These are phyloP conservation scores for Eupithecia inturbata DNA, from an alignment of 2,888 invertebrate genomes.

Conservation along the genomic window DNA sequence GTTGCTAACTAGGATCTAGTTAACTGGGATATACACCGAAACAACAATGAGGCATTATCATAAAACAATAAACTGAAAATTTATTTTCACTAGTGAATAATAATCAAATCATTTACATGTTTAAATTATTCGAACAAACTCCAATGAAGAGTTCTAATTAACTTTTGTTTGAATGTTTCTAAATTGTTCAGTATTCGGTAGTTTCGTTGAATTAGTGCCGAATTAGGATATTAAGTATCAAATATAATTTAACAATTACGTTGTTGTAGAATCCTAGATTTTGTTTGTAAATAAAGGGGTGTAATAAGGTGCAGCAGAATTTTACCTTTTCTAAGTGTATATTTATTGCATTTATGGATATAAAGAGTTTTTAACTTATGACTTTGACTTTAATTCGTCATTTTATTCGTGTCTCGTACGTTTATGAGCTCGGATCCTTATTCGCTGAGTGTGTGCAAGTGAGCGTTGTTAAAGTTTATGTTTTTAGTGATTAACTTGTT, in stretches of 20 bases:
- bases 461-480: too few relatives aligned
- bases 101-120: neutral
- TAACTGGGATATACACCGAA: neutral
- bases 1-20: neutral
- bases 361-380: too few relatives aligned
- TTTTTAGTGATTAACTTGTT: too few relatives aligned
- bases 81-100: neutral
- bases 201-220: neutral
- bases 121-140: slow-evolving; percentile 1
- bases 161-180: neutral
- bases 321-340: too few relatives aligned
- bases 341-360: too few relatives aligned
- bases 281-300: too few relatives aligned
- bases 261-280: too few relatives aligned
- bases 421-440: too few relatives aligned
- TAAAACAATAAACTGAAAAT: neutral
- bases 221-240: neutral
- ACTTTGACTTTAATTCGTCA: too few relatives aligned
- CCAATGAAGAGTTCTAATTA: neutral
- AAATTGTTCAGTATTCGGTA: neutral
- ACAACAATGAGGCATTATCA: neutral
- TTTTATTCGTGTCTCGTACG: too few relatives aligned
- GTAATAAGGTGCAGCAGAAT: too few relatives aligned
- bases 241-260: neutral
- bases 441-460: too few relatives aligned